Conservation (phyloP, 2,888 invertebrate species). For the Clepsis dumicolana region DNA sequence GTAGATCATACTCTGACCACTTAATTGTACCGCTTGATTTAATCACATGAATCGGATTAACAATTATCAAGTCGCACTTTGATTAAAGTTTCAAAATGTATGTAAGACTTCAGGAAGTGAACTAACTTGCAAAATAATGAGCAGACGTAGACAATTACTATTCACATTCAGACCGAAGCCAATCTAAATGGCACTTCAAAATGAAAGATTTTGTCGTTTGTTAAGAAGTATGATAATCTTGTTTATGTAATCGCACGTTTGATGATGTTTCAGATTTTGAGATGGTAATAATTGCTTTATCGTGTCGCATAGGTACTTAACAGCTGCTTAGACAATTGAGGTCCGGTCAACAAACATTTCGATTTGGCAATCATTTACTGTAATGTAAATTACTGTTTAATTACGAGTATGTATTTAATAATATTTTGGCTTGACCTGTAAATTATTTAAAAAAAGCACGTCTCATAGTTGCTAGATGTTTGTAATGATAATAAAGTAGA, state of each 20-base stretch:
- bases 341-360: background rate
- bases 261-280: conserved; percentile 1
- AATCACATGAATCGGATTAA: conserved; percentile 16
- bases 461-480: no score
- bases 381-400: no score
- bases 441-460: no score
- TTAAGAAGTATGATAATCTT: conserved; percentile 8
- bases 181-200: conserved; percentile 10
- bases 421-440: no score
- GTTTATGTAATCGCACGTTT: conserved; percentile 16
- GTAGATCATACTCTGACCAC: background rate
- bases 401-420: no score
- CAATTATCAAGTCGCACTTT: conserved; percentile 2
- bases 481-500: no score
- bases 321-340: background rate
- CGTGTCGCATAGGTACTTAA: background rate
- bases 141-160: conserved; percentile 15
- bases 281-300: background rate
- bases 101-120: conserved; percentile 8
- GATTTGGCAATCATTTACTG: background rate
- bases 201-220: conserved; percentile 20
- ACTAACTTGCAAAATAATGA: conserved; percentile 18
- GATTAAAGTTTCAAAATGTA: conserved; percentile 22
- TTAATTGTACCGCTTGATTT: conserved; percentile 15
- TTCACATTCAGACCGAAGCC: conserved; percentile 19